phyloP scores from a whole-genome alignment of 2,797 vertebrate species.

The Chanos chanos region DNA sequence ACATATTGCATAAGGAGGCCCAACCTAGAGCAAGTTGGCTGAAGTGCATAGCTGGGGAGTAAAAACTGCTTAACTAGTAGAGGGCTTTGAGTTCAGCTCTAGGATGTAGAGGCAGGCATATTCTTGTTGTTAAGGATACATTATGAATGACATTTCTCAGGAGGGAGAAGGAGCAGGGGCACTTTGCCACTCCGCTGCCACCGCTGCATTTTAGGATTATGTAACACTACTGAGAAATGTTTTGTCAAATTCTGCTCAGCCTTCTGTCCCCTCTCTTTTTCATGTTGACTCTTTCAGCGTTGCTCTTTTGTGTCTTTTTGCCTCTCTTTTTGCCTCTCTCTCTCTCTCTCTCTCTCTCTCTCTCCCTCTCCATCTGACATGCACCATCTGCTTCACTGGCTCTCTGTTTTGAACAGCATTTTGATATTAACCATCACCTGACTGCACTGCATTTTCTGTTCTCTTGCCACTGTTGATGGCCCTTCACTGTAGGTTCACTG shows the following conservation, averaged over 20 bases:
- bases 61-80: background rate
- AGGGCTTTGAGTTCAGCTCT: background rate
- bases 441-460: background rate
- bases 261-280: constrained; percentile 18
- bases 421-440: background rate
- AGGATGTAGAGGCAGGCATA: no score
- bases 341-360: background rate
- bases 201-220: constrained; percentile 47
- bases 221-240: constrained; percentile 45
- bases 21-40: background rate
- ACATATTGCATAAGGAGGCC: constrained; percentile 5
- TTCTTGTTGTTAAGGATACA: constrained; percentile 42
- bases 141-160: constrained; percentile 44
- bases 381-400: constrained; percentile 11
- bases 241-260: constrained; percentile 25
- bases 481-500: background rate
- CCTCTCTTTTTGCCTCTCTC: constrained; percentile 17
- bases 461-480: background rate
- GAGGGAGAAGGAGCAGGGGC: constrained; percentile 17
- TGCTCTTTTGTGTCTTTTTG: constrained; percentile 17
- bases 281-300: background rate
- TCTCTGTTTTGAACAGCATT: constrained; percentile 1
- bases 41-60: background rate
- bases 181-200: constrained; percentile 28
- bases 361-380: background rate